These are phyloP conservation scores for Lagenorhynchus albirostris DNA, from an alignment of 2,113 vertebrate genomes.

Conservation along the genomic window DNA sequence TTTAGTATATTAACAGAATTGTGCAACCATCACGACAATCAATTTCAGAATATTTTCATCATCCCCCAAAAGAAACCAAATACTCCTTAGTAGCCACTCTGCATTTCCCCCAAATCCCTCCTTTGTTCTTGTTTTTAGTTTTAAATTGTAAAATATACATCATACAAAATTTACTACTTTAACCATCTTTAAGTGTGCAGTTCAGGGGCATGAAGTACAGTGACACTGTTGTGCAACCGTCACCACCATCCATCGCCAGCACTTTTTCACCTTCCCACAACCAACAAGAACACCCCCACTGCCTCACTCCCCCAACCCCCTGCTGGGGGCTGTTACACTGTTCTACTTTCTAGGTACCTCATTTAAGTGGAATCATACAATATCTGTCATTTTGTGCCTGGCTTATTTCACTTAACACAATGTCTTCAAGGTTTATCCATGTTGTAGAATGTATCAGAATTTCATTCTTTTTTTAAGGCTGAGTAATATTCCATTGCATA, in stretches of 20 bases:
- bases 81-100: not conserved
- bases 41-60: not conserved
- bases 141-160: not conserved
- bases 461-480: not conserved
- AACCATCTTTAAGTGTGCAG: not conserved
- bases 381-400: not conserved
- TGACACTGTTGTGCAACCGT: not conserved
- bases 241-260: not conserved
- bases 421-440: not conserved
- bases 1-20: not conserved
- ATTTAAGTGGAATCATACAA: not conserved
- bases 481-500: not conserved
- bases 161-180: not conserved
- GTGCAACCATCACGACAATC: not conserved
- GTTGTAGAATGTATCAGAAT: not conserved
- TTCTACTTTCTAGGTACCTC: not conserved
- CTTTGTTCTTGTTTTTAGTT: not conserved
- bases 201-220: not conserved
- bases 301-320: rapidly evolving
- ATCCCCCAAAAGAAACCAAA: not conserved
- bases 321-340: not conserved
- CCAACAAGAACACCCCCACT: not conserved
- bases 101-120: not conserved
- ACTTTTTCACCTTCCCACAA: not conserved
- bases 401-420: not conserved